These are phyloP conservation scores for Melopsittacus undulatus DNA, from an alignment of 2,797 vertebrate species.

Conservation along the genomic window DNA sequence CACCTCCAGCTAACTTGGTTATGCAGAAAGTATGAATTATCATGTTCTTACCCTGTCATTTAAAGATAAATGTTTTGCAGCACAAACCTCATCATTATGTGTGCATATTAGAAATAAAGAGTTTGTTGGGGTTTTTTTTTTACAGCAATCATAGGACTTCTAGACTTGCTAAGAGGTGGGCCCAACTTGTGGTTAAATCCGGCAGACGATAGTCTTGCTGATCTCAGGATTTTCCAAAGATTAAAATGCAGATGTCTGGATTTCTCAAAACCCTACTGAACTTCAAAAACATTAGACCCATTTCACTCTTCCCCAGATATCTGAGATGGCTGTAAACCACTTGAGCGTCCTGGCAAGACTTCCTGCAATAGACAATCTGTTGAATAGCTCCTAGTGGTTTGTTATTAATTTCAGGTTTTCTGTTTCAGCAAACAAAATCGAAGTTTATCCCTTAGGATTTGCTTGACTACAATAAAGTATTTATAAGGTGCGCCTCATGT, in stretches of 20 bases:
- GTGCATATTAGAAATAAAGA: not conserved
- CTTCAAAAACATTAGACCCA: not conserved
- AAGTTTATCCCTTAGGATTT: not conserved
- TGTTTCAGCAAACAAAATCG: not conserved
- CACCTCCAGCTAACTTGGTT: not conserved
- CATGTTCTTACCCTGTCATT: not conserved
- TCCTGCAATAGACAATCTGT: not conserved
- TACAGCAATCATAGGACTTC: not conserved
- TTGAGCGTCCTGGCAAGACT: not conserved
- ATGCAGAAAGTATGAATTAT: not conserved
- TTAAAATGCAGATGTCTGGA: conserved; percentile 25
- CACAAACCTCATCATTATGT: not conserved
- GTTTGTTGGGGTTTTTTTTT: not conserved
- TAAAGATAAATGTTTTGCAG: not conserved
- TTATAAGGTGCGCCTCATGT: not conserved
- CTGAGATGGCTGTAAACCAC: not conserved
- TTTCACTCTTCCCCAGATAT: not conserved
- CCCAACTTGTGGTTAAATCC: conserved; percentile 54
- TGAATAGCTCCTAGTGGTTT: not conserved
- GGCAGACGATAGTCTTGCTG: conserved; percentile 42
- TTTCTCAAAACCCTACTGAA: conserved; percentile 20
- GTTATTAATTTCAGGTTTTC: not conserved
- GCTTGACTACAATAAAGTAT: not conserved
- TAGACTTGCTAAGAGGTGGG: conserved; percentile 14
- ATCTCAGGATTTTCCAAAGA: conserved; percentile 58